Conservation (phyloP, 35 echinoderm and acorn worm species). For the Ptychodera flava region DNA sequence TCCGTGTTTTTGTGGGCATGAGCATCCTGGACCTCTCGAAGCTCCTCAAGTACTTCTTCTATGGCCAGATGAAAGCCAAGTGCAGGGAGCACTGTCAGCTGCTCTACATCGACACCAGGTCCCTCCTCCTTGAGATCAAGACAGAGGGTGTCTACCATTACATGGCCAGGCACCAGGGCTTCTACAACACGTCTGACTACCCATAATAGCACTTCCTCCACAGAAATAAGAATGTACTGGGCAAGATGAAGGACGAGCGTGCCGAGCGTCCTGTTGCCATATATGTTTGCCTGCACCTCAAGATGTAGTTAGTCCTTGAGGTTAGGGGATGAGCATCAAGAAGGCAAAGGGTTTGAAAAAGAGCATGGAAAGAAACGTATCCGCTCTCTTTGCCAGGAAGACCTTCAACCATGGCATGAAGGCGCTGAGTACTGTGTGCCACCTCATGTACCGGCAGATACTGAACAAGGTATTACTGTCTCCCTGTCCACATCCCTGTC, state of each 20-base stretch:
- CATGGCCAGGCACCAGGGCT: background rate
- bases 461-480: background rate
- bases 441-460: background rate
- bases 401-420: background rate
- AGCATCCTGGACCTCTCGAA: background rate
- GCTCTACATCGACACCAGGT: background rate
- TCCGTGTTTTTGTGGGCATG: background rate
- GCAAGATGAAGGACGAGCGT: background rate
- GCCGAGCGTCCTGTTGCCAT: background rate
- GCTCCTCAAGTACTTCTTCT: background rate
- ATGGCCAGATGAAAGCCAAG: background rate
- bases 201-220: background rate
- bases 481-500: no score
- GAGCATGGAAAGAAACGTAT: background rate
- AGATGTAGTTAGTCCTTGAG: background rate
- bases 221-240: background rate
- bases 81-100: background rate
- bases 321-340: background rate
- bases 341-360: background rate
- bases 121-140: background rate
- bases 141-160: background rate
- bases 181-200: background rate
- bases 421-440: background rate
- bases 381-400: background rate
- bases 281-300: background rate